Evolutionary conservation across 2,113 vertebrate species (phyloP).

Genomic region (Pseudorhombus dupliciocellatus): DNA sequence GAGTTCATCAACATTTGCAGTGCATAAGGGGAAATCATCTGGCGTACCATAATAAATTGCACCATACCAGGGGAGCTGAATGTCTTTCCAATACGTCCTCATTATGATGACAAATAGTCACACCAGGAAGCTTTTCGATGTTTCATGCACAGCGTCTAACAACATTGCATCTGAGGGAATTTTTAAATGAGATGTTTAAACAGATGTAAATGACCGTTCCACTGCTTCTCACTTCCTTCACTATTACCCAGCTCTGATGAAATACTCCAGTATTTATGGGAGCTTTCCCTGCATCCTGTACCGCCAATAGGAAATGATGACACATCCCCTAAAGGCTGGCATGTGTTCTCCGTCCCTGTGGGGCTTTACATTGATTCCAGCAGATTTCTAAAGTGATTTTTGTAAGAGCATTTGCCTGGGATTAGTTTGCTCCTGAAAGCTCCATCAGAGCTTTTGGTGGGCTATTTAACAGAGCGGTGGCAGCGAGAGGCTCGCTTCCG

Average conservation of each 20-base stretch:
- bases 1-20: conserved; percentile 49
- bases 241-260: conserved; percentile 33
- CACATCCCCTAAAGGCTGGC: conserved; percentile 62
- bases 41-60: conserved; percentile 45
- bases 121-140: conserved; percentile 50
- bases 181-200: conserved; percentile 49
- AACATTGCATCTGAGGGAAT: conserved; percentile 29
- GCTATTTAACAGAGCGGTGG: conserved; percentile 73
- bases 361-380: conserved; percentile 77
- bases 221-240: not conserved
- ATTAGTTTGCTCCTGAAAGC: conserved; percentile 81
- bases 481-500: conserved; percentile 52
- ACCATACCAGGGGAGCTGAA: conserved; percentile 34
- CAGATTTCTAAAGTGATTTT: conserved; percentile 80
- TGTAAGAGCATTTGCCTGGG: conserved; percentile 81
- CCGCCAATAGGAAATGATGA: conserved; percentile 43
- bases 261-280: conserved; percentile 51
- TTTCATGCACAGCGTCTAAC: conserved; percentile 48
- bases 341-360: conserved; percentile 57
- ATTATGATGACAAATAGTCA: conserved; percentile 72
- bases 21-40: conserved; percentile 20
- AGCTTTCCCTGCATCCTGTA: conserved; percentile 35
- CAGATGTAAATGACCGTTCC: conserved; percentile 47
- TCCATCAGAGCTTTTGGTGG: conserved; percentile 73
- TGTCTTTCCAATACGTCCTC: conserved; percentile 55